Evolutionary conservation across 1,140 invertebrate species (phyloP), one percentile per base, ranked within the genome.

Genomic region (Phymastichus coffea): DNA sequence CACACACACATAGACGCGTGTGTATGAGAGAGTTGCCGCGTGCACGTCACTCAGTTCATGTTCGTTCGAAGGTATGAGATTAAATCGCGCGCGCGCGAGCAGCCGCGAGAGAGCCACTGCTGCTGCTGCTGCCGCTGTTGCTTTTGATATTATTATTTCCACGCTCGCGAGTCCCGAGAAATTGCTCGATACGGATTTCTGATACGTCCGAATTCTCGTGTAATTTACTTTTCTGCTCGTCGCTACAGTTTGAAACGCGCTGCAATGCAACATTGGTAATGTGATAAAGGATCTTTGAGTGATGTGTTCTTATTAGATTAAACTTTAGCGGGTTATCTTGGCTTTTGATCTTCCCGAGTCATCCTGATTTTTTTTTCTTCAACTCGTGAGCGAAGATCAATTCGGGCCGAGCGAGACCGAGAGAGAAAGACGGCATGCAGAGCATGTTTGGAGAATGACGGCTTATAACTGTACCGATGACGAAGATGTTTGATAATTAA

Each of bases 61-160:
- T 61, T 61, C 58, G 44, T 55, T 61, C 58, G 58, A 54, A 61
- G 51, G 43, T 48, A 35, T 14, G 3, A 48, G 58, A 61, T 61
- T 55, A 55, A 33, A 61, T 61, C 58, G 33, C 51, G 38, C 28
- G 12, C 28, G 38, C 17, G 33, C 56, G 38, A 40, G 15, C 41
- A 15, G 51, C 49, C n/a, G n/a, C n/a, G n/a, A n/a, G n/a, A n/a
- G n/a, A n/a, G n/a, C n/a, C 28, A 33, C 28, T 33, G 28, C 28
- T 7, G 28, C n/a, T n/a, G n/a, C n/a, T n/a, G n/a, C n/a, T n/a
- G n/a, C n/a, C n/a, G n/a, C n/a, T n/a, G n/a, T n/a, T 33, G 28
- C 12, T 33, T 12, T 61, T 61, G 51, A 61, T 56, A 61, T 61
- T 61, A 55, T 61, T 61, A 61, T 61, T 61, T 61, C 51, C 52